Evolutionary conservation across 1,140 invertebrate genomes (phyloP).

Genomic region (Sesamia nonagrioides): DNA sequence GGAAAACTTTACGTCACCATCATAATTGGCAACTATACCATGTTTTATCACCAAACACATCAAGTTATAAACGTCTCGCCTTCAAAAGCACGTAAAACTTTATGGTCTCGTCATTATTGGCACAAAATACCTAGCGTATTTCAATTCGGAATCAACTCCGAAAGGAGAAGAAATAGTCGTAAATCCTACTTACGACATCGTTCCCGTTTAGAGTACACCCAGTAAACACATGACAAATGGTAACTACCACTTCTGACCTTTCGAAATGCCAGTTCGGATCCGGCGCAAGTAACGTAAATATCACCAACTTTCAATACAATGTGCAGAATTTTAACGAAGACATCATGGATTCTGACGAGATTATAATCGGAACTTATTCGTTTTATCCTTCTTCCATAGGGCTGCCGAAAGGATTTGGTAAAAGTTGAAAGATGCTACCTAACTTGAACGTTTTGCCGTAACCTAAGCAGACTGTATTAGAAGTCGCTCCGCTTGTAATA

Average conservation of each 20-base stretch:
- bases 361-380: constrained; percentile 9
- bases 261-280: constrained; percentile 39
- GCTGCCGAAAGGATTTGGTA: not conserved
- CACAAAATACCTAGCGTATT: not conserved
- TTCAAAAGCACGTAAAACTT: constrained; percentile 1
- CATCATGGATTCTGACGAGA: constrained; percentile 27
- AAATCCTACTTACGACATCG: constrained; percentile 5
- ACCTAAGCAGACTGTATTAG: too few relatives aligned
- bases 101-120: not conserved
- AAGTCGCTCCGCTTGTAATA: too few relatives aligned
- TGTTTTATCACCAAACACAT: not conserved
- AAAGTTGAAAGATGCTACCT: not conserved
- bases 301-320: constrained; percentile 18
- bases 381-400: not conserved
- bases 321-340: constrained; percentile 49
- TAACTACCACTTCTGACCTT: constrained; percentile 24
- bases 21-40: not conserved
- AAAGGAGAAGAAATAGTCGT: not conserved
- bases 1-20: not conserved
- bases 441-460: too few relatives aligned
- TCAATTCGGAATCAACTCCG: not conserved
- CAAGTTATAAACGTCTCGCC: not conserved
- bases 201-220: constrained; percentile 18
- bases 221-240: constrained; percentile 12
- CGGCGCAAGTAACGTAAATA: constrained; percentile 13